phyloP scores from a whole-genome alignment of 2,888 invertebrate genomes.

The Terebella lapidaria region DNA sequence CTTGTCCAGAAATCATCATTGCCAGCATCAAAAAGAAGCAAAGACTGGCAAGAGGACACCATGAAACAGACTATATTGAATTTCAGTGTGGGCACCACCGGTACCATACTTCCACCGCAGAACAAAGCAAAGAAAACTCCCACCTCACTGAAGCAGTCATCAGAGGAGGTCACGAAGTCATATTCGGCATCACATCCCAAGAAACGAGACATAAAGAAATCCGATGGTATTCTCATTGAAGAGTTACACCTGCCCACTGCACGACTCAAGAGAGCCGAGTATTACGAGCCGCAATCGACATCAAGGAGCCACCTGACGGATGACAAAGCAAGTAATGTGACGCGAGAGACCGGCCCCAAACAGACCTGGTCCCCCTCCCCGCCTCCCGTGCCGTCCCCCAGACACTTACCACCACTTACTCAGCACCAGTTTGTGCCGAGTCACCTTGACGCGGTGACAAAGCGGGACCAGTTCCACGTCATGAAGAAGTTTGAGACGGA shows the following conservation, averaged over 20 bases:
- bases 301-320: constrained; percentile 1
- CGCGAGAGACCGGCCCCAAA: too few relatives aligned
- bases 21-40: not conserved
- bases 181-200: too few relatives aligned
- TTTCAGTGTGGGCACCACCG: constrained; percentile 43
- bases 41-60: constrained; percentile 12
- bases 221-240: constrained; percentile 39
- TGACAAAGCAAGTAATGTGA: not conserved
- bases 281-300: not conserved
- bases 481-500: constrained; percentile 38
- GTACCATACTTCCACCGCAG: constrained; percentile 28
- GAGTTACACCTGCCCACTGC: constrained; percentile 36
- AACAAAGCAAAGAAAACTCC: constrained; percentile 1
- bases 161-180: not conserved
- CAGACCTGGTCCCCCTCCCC: constrained; percentile 5
- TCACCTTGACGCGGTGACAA: constrained; percentile 40
- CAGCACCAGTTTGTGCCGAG: constrained; percentile 36
- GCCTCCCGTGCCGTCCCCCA: not conserved
- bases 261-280: constrained; percentile 28
- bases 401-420: not conserved
- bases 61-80: constrained; percentile 39
- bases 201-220: too few relatives aligned
- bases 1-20: not conserved
- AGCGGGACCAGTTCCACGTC: constrained; percentile 40
- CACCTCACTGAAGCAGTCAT: not conserved